Percentiles rank a stretch among this genome's conserved stretches.
These are phyloP conservation scores for Acanthosepion esculentum DNA, from an alignment of 2,888 invertebrate species.

Conservation along the genomic window DNA sequence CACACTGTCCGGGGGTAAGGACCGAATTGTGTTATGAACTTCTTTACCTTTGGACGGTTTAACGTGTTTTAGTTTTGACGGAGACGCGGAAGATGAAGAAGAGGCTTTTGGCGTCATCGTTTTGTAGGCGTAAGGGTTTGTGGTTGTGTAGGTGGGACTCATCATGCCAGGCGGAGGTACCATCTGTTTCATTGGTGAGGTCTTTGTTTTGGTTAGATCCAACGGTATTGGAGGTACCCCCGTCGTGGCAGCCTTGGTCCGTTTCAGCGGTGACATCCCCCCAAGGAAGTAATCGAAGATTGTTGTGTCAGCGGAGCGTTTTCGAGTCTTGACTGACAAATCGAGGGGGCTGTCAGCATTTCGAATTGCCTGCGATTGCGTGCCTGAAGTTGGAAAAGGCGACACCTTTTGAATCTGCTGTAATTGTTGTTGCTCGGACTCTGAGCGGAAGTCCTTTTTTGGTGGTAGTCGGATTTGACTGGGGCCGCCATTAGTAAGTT, in stretches of 20 bases:
- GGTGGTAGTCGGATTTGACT: slow-evolving; percentile 46
- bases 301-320: slow-evolving; percentile 60
- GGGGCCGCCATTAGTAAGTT: neutral
- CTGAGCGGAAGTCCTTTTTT: slow-evolving; percentile 46
- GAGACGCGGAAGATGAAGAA: neutral
- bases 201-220: slow-evolving; percentile 47
- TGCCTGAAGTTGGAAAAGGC: neutral
- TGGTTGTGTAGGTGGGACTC: neutral
- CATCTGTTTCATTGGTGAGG: slow-evolving; percentile 37
- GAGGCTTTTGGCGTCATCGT: neutral
- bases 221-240: neutral
- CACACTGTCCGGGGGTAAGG: slow-evolving; percentile 15
- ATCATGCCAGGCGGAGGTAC: neutral
- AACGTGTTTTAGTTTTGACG: slow-evolving; percentile 24
- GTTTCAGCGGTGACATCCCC: slow-evolving; percentile 39
- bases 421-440: neutral
- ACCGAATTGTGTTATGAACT: neutral
- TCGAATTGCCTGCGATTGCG: slow-evolving; percentile 48
- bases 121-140: slow-evolving; percentile 42
- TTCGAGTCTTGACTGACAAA: slow-evolving; percentile 62
- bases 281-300: slow-evolving; percentile 36
- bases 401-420: slow-evolving; percentile 41
- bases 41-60: slow-evolving; percentile 46
- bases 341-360: slow-evolving; percentile 63
- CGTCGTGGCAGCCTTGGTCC: neutral